Evolutionary conservation across 2,113 vertebrate species (phyloP).

Genomic region (Vidua chalybeata): DNA sequence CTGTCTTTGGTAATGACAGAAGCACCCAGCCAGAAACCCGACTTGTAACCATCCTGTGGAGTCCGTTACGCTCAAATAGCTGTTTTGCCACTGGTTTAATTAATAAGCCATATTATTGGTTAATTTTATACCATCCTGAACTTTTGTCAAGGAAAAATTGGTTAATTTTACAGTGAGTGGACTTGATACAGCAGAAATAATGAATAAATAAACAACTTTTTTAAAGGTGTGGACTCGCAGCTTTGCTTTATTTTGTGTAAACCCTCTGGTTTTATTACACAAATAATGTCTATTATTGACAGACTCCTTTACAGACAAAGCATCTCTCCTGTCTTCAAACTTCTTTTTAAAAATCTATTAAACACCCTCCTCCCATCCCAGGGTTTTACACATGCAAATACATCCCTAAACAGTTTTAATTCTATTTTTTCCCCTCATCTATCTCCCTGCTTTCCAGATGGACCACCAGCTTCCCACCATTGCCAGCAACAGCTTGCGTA

Average conservation of each 20-base stretch:
- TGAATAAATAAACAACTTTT: constrained; percentile 12
- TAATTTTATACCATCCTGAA: constrained; percentile 24
- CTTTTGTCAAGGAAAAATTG: constrained; percentile 35
- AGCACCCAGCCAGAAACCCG: neutral
- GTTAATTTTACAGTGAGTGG: constrained; percentile 1
- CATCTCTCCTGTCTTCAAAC: constrained; percentile 45
- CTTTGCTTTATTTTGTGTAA: neutral
- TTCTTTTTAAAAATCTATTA: constrained; percentile 55
- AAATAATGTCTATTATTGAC: neutral
- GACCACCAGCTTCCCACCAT: constrained; percentile 78
- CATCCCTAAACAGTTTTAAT: constrained; percentile 70
- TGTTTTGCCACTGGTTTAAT: constrained; percentile 50
- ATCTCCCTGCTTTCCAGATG: constrained; percentile 87
- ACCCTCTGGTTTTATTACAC: neutral
- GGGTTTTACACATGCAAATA: constrained; percentile 74
- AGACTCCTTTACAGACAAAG: neutral
- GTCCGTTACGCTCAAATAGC: neutral
- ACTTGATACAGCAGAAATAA: neutral
- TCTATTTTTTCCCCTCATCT: constrained; percentile 76
- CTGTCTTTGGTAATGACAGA: constrained; percentile 8
- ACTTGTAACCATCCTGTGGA: neutral
- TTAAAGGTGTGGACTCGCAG: neutral
- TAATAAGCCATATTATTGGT: constrained; percentile 45
- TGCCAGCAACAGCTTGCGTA: constrained; percentile 89
- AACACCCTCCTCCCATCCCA: constrained; percentile 35